phyloP scores from a whole-genome alignment of 2,888 invertebrate genomes.

The Andrena flavipes region DNA sequence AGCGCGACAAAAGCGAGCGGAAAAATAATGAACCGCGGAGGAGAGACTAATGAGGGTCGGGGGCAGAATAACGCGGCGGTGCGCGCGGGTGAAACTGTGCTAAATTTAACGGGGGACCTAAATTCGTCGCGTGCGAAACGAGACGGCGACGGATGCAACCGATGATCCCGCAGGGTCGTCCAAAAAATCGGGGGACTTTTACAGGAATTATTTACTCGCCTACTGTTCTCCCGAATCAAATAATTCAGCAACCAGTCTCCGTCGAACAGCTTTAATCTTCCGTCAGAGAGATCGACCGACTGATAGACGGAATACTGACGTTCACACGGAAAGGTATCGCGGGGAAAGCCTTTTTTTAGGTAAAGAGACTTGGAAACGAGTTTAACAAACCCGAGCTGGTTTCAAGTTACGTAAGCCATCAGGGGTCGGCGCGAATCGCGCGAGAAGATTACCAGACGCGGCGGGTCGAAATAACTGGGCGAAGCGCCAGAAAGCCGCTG shows the following conservation, averaged over 20 bases:
- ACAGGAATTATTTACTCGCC: neutral
- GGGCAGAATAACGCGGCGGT: constrained; percentile 43
- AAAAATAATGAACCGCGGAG: constrained; percentile 45
- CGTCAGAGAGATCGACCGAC: neutral
- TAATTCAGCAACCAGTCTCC: too few relatives aligned
- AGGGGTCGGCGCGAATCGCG: constrained; percentile 36
- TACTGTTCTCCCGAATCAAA: too few relatives aligned
- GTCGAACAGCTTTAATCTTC: neutral
- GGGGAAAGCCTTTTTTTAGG: constrained; percentile 29
- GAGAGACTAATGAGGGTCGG: constrained; percentile 30
- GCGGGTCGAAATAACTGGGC: constrained; percentile 57
- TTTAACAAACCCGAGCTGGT: constrained; percentile 61
- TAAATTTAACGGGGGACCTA: constrained; percentile 71
- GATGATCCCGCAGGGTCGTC: constrained; percentile 1
- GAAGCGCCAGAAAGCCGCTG: constrained; percentile 41
- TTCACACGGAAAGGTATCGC: neutral
- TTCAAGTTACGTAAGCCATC: constrained; percentile 62
- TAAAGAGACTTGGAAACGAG: constrained; percentile 11
- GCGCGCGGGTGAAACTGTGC: constrained; percentile 47
- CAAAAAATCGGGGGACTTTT: constrained; percentile 29
- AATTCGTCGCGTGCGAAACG: constrained; percentile 58
- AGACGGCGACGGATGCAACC: constrained; percentile 34
- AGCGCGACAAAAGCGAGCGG: constrained; percentile 28
- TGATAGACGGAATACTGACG: neutral
- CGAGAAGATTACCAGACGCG: constrained; percentile 56